Base-by-base conservation (phyloP, 2,888 invertebrate genomes). In the Ochropleura plecta region DNA sequence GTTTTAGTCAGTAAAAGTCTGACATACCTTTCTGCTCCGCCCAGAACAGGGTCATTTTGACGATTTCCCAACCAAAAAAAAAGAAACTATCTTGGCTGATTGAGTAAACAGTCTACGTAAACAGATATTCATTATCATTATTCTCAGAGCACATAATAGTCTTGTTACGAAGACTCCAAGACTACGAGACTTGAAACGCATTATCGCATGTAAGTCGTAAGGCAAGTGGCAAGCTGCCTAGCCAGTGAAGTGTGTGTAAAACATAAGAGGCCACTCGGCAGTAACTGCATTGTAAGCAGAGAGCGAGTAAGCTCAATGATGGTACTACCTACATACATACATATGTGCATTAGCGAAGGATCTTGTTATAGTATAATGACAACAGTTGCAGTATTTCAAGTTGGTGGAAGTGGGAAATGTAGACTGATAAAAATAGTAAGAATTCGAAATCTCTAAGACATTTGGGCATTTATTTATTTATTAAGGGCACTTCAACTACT, bases 201-300 rank as follows among this genome's bases (percentile, higher is more conserved):
- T 77, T 78, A 86, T 68, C 57, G 67, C 59, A 63, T 72, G 70
- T 74, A 60, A 79, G 79, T 76, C 73, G 70, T 82, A 87, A 83
- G 70, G 79, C 79, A 81, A 82, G 82, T 81, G 67, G 73, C 70
- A 72, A 71, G 70, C 73, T 69, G 67, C 73, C 77, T 81, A 82
- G 77, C 78, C 81, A 86, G 84, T 85, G 65, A 73, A 84, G 84
- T 84, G 71, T 81, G 82, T 87, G 87, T 87, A 86, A 79, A 86
- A 88, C 86, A 84, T 86, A 89, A 91, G 90, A 89, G 90, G 90
- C 87, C 88, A 89, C 90, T 93, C 88, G 83, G 84, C 83, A 14
- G 82, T 91, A 91, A 92, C 92, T 91, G 91, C 91, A 90, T 87
- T 90, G 91, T 91, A 89, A 92, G 88, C 87, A 84, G 88, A 89